These are phyloP conservation scores for Ciona savignyi DNA, from an alignment of 23 tunicate species.

Conservation along the genomic window DNA sequence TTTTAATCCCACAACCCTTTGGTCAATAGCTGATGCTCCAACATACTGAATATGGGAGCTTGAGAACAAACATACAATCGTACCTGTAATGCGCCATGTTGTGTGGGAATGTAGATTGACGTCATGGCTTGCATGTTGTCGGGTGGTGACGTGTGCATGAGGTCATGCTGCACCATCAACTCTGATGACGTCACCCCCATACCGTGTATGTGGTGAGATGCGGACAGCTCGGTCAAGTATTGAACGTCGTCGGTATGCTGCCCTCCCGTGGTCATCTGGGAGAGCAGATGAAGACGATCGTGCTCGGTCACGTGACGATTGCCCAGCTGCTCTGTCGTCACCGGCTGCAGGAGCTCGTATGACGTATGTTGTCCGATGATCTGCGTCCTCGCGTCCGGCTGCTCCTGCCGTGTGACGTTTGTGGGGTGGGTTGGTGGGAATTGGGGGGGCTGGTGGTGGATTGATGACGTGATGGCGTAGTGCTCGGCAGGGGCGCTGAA, in stretches of 20 bases:
- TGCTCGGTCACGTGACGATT: conserved; percentile 1
- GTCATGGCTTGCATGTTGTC: conserved; percentile 12
- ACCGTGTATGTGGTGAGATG: conserved; percentile 14
- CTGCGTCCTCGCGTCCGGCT: not conserved
- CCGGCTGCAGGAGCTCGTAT: conserved; percentile 43
- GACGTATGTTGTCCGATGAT: conserved; percentile 11
- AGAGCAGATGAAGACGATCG: conserved; percentile 13
- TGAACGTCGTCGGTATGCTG: conserved; percentile 10
- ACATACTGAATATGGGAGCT: too few relatives aligned
- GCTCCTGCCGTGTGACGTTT: conserved; percentile 3
- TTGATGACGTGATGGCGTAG: not conserved
- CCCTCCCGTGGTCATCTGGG: conserved; percentile 11
- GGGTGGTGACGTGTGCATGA: not conserved
- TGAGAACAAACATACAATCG: too few relatives aligned
- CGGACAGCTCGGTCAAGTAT: conserved; percentile 1
- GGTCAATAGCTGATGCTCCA: too few relatives aligned
- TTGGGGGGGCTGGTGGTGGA: conserved; percentile 14
- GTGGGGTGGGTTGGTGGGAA: conserved; percentile 6
- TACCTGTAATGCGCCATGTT: conserved; percentile 62
- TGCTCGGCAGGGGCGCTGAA: not conserved
- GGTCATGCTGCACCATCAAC: not conserved
- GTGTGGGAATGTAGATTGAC: conserved; percentile 58
- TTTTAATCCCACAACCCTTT: too few relatives aligned
- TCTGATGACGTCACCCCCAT: not conserved
- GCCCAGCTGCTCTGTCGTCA: conserved; percentile 17